phyloP scores from a whole-genome alignment of 2,113 vertebrate genomes.

The Prionailurus bengalensis region DNA sequence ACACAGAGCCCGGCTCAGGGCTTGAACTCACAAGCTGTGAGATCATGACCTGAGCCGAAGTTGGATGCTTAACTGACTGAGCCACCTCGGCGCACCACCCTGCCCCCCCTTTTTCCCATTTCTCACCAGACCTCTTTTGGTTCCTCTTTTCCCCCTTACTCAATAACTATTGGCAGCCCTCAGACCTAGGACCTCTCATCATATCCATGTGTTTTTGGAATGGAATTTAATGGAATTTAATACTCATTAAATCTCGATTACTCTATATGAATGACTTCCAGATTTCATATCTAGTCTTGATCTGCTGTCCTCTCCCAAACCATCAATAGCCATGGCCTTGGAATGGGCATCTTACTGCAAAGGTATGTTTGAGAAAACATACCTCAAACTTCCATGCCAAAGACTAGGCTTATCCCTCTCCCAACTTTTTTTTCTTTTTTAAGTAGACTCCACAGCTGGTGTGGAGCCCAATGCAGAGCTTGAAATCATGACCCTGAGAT shows the following conservation, averaged over 20 bases:
- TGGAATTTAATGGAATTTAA: constrained; percentile 7
- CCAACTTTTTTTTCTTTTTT: neutral
- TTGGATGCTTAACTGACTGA: too few species aligned
- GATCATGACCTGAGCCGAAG: too few species aligned
- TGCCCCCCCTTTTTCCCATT: neutral
- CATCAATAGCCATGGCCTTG: neutral
- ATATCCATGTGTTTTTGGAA: neutral
- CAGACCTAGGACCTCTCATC: neutral
- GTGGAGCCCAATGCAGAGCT: too few species aligned
- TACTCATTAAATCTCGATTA: neutral
- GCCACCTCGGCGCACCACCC: too few species aligned
- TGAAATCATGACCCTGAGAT: too few species aligned
- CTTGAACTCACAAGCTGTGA: too few species aligned
- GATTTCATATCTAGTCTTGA: neutral
- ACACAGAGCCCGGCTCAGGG: too few species aligned
- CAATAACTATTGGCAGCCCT: neutral
- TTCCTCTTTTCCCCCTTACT: neutral
- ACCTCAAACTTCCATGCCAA: neutral
- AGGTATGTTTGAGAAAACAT: neutral
- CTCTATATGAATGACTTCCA: neutral
- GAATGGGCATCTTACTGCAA: neutral
- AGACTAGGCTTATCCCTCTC: neutral
- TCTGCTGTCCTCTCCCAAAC: neutral
- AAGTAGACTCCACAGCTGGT: too few species aligned
- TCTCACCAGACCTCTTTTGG: constrained; percentile 1